These are phyloP conservation scores for Spodoptera exigua DNA, from an alignment of 2,888 invertebrate genomes.

Conservation along the genomic window DNA sequence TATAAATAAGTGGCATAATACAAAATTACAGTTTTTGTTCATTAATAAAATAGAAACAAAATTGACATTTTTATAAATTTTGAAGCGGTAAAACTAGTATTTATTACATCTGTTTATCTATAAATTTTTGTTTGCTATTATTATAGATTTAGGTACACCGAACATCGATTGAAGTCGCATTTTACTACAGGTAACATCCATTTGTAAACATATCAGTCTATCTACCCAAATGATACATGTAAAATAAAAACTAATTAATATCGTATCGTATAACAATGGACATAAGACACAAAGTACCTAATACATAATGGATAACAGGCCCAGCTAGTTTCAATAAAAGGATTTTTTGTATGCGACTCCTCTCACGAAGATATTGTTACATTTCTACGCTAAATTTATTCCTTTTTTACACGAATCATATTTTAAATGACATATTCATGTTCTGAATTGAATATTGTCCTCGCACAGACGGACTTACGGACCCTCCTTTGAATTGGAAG, in stretches of 20 bases:
- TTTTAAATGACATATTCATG: conserved; percentile 71
- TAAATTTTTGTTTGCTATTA: too few species aligned
- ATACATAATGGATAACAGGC: conserved; percentile 87
- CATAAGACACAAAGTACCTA: conserved; percentile 68
- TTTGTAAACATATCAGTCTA: too few species aligned
- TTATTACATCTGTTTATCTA: too few species aligned
- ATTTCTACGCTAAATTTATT: conserved; percentile 74
- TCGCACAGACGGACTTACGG: conserved; percentile 25
- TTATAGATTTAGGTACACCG: too few species aligned
- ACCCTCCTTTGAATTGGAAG: conserved; percentile 14
- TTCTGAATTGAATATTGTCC: conserved; percentile 49
- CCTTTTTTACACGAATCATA: conserved; percentile 77
- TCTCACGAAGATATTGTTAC: conserved; percentile 79
- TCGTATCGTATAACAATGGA: conserved; percentile 65
- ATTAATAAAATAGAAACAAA: too few species aligned
- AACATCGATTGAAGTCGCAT: too few species aligned
- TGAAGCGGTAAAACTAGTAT: too few species aligned
- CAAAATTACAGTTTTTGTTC: too few species aligned
- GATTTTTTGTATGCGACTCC: conserved; percentile 82
- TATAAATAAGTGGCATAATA: too few species aligned
- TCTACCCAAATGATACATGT: too few species aligned
- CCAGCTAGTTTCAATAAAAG: conserved; percentile 87
- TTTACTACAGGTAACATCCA: too few species aligned
- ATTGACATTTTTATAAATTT: too few species aligned
- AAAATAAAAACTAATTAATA: neutral